Evolutionary conservation across 2,113 vertebrate species (phyloP).

Genomic region (Albula goreensis): DNA sequence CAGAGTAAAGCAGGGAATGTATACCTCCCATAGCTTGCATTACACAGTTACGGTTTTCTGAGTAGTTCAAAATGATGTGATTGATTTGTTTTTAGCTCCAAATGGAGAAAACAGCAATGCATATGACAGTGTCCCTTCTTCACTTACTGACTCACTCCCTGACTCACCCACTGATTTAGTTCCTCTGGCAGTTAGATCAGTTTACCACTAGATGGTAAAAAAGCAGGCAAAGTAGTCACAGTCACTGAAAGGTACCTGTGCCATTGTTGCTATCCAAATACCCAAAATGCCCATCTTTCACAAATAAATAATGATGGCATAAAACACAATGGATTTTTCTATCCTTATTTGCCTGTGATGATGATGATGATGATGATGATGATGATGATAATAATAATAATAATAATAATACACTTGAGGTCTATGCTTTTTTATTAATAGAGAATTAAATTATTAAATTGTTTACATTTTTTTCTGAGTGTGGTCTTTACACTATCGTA

Average conservation of each 20-base stretch:
- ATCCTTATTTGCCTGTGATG: background rate
- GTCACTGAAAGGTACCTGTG: background rate
- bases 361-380: background rate
- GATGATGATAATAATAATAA: background rate
- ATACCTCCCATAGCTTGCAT: background rate
- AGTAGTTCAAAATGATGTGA: background rate
- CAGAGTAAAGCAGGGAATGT: background rate
- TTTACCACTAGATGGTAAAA: background rate
- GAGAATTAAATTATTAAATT: background rate
- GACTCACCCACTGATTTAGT: background rate
- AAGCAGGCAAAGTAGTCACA: background rate
- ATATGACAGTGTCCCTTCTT: background rate
- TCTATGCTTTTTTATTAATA: too few species aligned
- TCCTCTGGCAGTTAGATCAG: background rate
- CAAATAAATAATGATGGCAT: background rate
- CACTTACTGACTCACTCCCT: background rate
- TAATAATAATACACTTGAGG: background rate
- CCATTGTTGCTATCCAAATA: background rate
- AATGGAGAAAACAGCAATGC: background rate
- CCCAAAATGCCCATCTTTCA: background rate
- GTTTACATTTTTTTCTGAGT: background rate
- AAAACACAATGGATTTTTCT: background rate
- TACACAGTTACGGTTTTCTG: background rate
- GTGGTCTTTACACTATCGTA: background rate
- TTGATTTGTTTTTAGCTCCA: background rate